A percentile compares a stretch with the other conserved stretches of the same genome.
These are phyloP conservation scores for Melieria crassipennis DNA, from an alignment of 2,888 invertebrate genomes.

Conservation along the genomic window DNA sequence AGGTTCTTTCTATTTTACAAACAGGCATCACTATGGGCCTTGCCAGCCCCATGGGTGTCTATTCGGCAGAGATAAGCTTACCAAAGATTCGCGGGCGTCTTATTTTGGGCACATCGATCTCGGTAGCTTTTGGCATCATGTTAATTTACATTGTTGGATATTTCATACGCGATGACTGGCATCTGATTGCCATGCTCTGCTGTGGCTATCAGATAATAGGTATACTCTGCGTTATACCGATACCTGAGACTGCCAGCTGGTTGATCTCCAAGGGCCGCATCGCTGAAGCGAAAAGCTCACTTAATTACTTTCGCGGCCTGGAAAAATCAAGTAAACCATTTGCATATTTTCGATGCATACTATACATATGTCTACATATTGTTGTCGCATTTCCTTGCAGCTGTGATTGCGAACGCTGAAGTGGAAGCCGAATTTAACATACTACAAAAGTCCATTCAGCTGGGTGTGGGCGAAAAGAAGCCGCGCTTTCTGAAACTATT, in stretches of 20 bases:
- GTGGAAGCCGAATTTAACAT: slow-evolving; percentile 55
- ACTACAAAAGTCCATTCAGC: slow-evolving; percentile 54
- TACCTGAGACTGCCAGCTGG: slow-evolving; percentile 78
- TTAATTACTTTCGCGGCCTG: slow-evolving; percentile 72
- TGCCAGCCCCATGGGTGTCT: slow-evolving; percentile 62
- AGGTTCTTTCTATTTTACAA: slow-evolving; percentile 17
- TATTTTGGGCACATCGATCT: slow-evolving; percentile 72
- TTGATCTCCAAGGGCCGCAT: slow-evolving; percentile 70
- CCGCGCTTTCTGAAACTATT: slow-evolving; percentile 52
- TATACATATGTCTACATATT: background rate
- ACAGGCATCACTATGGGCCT: slow-evolving; percentile 61
- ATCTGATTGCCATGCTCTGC: slow-evolving; percentile 58
- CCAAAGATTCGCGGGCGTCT: slow-evolving; percentile 74
- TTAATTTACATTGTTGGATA: slow-evolving; percentile 73
- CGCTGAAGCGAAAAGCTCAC: slow-evolving; percentile 70
- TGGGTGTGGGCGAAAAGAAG: slow-evolving; percentile 51
- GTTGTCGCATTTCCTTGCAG: slow-evolving; percentile 42
- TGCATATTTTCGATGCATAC: background rate
- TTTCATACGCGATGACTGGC: slow-evolving; percentile 62
- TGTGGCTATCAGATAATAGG: slow-evolving; percentile 58
- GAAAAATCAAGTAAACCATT: slow-evolving; percentile 51
- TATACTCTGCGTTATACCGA: slow-evolving; percentile 67
- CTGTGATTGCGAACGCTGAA: slow-evolving; percentile 54
- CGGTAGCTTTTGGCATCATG: slow-evolving; percentile 73
- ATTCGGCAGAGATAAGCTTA: slow-evolving; percentile 64